Base-by-base conservation (phyloP, 2,888 invertebrate genomes). In the Stramonita haemastoma region DNA sequence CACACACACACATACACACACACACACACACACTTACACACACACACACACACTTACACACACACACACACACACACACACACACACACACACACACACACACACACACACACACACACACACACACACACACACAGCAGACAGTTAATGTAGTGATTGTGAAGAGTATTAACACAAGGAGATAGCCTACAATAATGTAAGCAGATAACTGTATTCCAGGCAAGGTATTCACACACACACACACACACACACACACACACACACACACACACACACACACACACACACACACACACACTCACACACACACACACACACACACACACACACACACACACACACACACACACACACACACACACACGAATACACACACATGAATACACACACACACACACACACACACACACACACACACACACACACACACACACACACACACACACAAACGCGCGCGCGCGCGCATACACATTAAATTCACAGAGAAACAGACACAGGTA, bases 1-100 rank as follows among this genome's bases (percentile, higher is more conserved):
- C n/a, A n/a, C 11, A 26, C 60, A 60, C 60, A 60, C 60, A 79
- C 79, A 79, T 26, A 79, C n/a, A 32, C 79, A 79, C 32, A 79
- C 79, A 79, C 79, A 29, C n/a, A 79, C 32, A 79, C 79, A 79
- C 79, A 79, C 79, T 17, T 26, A 79, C 79, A 79, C 32, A 32
- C 79, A 79, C 32, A 29, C 79, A 79, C 79, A 79, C 79, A 79
- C 79, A 79, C 79, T 17, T 26, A 79, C 79, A 79, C 60, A 60
- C 60, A 60, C 60, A 60, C 60, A 60, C 60, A 60, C 60, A 60
- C 60, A 60, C 60, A 60, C 60, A 60, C 60, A 60, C n/a, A n/a
- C n/a, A n/a, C n/a, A n/a, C n/a, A n/a, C n/a, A n/a, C n/a, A n/a
- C n/a, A n/a, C n/a, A n/a, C n/a, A n/a, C n/a, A n/a, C n/a, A n/a